Percentiles rank a stretch among this genome's conserved stretches.
Evolutionary conservation across 1,140 invertebrate species (phyloP).

Genomic region (Drosophila santomea): DNA sequence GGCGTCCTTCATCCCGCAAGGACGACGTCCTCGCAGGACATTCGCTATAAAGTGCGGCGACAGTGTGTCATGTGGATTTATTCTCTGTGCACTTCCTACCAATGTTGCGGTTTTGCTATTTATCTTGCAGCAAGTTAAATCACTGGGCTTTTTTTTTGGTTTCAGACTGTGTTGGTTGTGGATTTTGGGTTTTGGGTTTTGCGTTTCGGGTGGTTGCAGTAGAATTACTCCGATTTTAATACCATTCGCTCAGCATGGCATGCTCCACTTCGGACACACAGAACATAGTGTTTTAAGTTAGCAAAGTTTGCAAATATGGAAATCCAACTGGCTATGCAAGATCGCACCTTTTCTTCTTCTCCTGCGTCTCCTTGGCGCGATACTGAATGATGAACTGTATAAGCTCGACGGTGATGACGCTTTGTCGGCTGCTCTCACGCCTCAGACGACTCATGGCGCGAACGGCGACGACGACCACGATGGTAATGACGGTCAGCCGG

Average conservation of each 20-base stretch:
- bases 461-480: slow-evolving; percentile 60
- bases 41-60: slow-evolving; percentile 23
- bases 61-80: slow-evolving; percentile 43
- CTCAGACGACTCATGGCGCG: slow-evolving; percentile 80
- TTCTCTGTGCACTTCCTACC: slow-evolving; percentile 39
- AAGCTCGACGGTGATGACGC: slow-evolving; percentile 82
- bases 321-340: slow-evolving; percentile 1
- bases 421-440: slow-evolving; percentile 81
- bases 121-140: slow-evolving; percentile 15
- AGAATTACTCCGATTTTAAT: slow-evolving; percentile 57
- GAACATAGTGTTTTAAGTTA: slow-evolving; percentile 39
- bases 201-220: slow-evolving; percentile 8
- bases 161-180: background rate
- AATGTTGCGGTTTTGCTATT: slow-evolving; percentile 32
- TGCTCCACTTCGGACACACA: slow-evolving; percentile 68
- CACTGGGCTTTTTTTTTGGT: slow-evolving; percentile 2
- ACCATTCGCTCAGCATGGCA: slow-evolving; percentile 74
- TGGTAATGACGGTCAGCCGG: slow-evolving; percentile 61
- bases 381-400: slow-evolving; percentile 85
- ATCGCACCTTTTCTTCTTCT: slow-evolving; percentile 84
- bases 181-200: background rate
- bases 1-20: background rate
- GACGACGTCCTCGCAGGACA: slow-evolving; percentile 34
- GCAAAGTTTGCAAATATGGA: background rate
- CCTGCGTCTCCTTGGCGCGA: slow-evolving; percentile 82